phyloP scores from a whole-genome alignment of 2,888 invertebrate species.

The Torymus auratus region DNA sequence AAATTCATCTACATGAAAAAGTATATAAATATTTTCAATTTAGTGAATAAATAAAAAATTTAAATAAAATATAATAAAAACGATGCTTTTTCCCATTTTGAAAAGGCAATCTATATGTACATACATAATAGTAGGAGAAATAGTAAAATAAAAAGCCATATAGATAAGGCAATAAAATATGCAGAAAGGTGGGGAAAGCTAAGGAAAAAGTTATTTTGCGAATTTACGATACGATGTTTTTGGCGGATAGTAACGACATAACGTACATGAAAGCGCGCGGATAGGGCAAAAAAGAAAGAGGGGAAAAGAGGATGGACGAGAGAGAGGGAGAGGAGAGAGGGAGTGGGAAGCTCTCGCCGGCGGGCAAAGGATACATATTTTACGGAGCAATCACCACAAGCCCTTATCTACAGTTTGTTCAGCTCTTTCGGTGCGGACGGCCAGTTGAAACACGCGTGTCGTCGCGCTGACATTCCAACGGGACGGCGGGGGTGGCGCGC shows the following conservation, averaged over 20 bases:
- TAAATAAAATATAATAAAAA: too few relatives aligned
- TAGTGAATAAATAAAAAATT: too few relatives aligned
- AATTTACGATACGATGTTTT: constrained; percentile 53
- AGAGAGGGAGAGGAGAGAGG: constrained; percentile 52
- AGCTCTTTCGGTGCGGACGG: constrained; percentile 61
- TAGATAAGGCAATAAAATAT: constrained; percentile 26
- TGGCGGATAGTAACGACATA: constrained; percentile 24
- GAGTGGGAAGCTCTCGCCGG: constrained; percentile 63
- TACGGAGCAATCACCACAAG: constrained; percentile 74
- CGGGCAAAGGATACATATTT: constrained; percentile 73
- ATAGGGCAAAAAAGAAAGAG: neutral
- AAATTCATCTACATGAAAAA: too few relatives aligned
- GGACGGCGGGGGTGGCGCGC: too few relatives aligned
- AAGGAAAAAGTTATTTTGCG: constrained; percentile 45
- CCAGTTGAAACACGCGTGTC: neutral
- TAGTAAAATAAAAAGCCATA: constrained; percentile 8
- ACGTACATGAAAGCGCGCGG: too few relatives aligned
- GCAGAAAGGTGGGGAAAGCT: constrained; percentile 2
- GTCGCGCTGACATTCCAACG: constrained; percentile 20
- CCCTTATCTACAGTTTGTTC: constrained; percentile 75
- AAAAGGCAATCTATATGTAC: constrained; percentile 17
- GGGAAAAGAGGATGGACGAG: constrained; percentile 21
- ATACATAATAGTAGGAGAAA: neutral
- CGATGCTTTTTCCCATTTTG: too few relatives aligned
- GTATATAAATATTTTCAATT: too few relatives aligned